Base-by-base conservation (phyloP, 2,888 invertebrate genomes). In the Oithona nana region DNA sequence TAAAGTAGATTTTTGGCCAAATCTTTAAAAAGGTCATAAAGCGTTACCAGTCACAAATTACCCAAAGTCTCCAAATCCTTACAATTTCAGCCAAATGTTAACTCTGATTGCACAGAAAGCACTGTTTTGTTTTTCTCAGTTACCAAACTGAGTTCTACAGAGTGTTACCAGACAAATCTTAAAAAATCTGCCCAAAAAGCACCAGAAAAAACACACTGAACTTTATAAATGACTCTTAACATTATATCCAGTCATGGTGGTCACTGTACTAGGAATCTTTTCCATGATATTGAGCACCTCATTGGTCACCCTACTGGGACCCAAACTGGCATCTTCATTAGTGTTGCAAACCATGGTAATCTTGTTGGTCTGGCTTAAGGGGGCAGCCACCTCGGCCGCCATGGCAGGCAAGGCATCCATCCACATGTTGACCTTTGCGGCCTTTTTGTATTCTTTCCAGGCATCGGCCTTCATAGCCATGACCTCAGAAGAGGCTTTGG, bases 381-480 rank as follows among this genome's bases (percentile, higher is more conserved):
- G 94, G 29, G 92, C 93, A 39, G 94, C 90, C 54, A 95, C 87
- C 75, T 95, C 94, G 29, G 94, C 93, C 28, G 93, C 92, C 70
- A 95, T 80, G 50, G 28, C 39, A 22, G 60, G 52, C 26, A 64
- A 29, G 13, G 54, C 31, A 16, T 56, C 55, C 28, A 59, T 39
- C 62, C 31, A 65, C 49, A 51, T 52, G 29, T 51, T 20, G 20
- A 62, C 83, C 84, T 92, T 88, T 8, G 92, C 92, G 31, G 92
- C 92, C 61, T 86, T 89, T 67, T 92, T 87, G 73, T 95, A 95
- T 71, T 93, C 92, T 71, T 86, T 86, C 84, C 87, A 95, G 20
- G 95, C 95, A 69, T 93, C 92, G 0, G 94, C 95, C 71, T 95
- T 95, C 76, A 89, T 90, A 1, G 86, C 81, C 89, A 95, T 92